Percentiles rank a stretch among this genome's conserved stretches.
These are phyloP conservation scores for Pristionchus exspectatus DNA, from an alignment of 2,888 invertebrate genomes.

Conservation along the genomic window DNA sequence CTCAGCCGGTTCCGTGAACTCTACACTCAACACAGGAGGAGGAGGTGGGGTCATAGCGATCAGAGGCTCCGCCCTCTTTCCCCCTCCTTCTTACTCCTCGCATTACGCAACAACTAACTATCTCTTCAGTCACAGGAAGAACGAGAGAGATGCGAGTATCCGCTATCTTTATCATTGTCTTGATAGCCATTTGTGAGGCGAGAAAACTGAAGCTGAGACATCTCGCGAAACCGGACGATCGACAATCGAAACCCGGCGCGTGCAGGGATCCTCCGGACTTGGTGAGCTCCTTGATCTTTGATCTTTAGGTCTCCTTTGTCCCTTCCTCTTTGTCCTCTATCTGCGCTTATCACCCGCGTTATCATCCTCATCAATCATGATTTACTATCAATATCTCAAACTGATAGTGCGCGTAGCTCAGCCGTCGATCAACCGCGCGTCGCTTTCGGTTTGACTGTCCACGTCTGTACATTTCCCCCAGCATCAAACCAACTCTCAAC, in stretches of 20 bases:
- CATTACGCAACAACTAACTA: conserved; percentile 17
- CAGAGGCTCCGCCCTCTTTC: not conserved
- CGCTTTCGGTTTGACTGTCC: too few relatives aligned
- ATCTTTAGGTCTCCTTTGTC: not conserved
- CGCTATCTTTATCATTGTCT: not conserved
- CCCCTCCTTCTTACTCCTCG: not conserved
- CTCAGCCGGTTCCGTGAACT: conserved; percentile 43
- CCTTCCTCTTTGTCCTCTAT: not conserved
- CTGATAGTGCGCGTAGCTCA: too few relatives aligned
- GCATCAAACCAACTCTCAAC: too few relatives aligned
- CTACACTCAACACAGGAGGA: not conserved
- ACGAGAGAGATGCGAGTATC: not conserved
- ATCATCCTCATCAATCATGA: not conserved
- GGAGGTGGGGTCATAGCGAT: conserved; percentile 33
- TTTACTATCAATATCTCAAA: not conserved
- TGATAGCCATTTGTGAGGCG: not conserved
- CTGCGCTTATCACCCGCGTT: not conserved
- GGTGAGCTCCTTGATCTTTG: conserved; percentile 23
- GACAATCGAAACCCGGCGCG: not conserved
- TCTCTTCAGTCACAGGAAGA: not conserved
- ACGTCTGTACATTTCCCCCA: too few relatives aligned
- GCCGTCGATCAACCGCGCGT: too few relatives aligned
- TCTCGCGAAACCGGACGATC: conserved; percentile 18
- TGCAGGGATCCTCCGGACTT: conserved; percentile 51
- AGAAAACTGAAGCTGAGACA: conserved; percentile 47